Evolutionary conservation across 2,797 vertebrate species (phyloP).

Genomic region (Sebastes kiyomatsui): DNA sequence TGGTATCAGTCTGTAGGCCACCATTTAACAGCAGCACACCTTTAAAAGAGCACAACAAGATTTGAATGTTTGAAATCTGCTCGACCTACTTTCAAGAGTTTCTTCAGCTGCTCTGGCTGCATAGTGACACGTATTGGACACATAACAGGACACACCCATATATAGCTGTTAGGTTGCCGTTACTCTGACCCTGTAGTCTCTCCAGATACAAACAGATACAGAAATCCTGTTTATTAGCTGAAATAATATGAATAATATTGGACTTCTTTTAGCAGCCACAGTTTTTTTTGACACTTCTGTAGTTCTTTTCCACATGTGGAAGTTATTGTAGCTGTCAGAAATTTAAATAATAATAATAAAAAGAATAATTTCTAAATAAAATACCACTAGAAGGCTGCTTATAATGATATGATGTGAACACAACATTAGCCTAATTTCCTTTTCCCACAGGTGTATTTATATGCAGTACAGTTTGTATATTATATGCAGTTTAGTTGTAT

Average conservation of each 20-base stretch:
- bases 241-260: background rate
- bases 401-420: too few relatives aligned
- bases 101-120: too few relatives aligned
- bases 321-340: too few relatives aligned
- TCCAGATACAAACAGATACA: background rate
- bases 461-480: background rate
- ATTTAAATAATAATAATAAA: too few relatives aligned
- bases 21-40: background rate
- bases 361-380: too few relatives aligned
- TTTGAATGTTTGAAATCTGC: background rate
- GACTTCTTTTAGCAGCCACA: background rate
- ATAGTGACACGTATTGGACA: background rate
- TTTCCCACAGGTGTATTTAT: background rate
- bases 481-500: background rate
- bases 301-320: too few relatives aligned
- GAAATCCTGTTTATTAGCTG: background rate
- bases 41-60: background rate
- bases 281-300: background rate
- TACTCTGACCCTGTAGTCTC: background rate
- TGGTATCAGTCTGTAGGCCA: background rate
- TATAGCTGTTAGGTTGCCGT: background rate
- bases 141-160: background rate
- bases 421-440: background rate
- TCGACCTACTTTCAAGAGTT: too few relatives aligned
- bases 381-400: too few relatives aligned